A percentile compares a stretch with the other conserved stretches of the same genome.
These are phyloP conservation scores for Petroica traversi DNA, from an alignment of 2,113 vertebrate genomes.

Conservation along the genomic window DNA sequence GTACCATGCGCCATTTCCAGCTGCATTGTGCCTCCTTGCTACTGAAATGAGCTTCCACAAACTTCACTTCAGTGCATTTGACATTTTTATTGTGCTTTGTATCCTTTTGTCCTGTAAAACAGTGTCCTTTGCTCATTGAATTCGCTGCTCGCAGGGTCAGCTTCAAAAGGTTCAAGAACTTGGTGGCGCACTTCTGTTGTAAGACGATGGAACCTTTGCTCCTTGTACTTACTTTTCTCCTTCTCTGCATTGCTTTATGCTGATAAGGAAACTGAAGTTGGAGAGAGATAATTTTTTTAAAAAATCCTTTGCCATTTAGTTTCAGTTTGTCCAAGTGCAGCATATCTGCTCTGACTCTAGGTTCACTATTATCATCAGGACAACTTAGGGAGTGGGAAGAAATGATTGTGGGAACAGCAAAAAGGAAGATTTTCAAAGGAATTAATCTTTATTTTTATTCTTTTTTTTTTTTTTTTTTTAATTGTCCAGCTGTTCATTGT, in stretches of 20 bases:
- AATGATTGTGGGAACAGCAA: neutral
- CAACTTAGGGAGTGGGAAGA: neutral
- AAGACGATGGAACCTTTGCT: neutral
- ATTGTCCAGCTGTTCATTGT: neutral
- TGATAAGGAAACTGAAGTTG: constrained; percentile 23
- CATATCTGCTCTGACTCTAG: neutral
- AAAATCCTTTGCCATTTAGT: neutral
- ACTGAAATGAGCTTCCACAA: constrained; percentile 23
- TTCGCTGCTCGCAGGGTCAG: constrained; percentile 38
- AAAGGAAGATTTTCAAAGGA: neutral
- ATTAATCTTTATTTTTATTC: neutral
- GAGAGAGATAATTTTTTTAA: neutral
- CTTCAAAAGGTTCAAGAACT: constrained; percentile 34
- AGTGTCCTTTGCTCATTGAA: neutral
- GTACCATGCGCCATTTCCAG: neutral
- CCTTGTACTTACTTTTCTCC: neutral
- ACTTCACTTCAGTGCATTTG: constrained; percentile 3
- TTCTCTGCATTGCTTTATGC: neutral
- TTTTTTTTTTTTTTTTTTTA: neutral
- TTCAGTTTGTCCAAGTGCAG: constrained; percentile 10
- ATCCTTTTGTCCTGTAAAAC: constrained; percentile 36
- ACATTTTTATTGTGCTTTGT: constrained; percentile 41
- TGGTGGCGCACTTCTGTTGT: neutral
- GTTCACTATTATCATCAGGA: neutral
- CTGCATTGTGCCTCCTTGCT: neutral